These are phyloP conservation scores for Saccostrea cuccullata DNA, from an alignment of 1,140 invertebrate genomes.

Conservation along the genomic window DNA sequence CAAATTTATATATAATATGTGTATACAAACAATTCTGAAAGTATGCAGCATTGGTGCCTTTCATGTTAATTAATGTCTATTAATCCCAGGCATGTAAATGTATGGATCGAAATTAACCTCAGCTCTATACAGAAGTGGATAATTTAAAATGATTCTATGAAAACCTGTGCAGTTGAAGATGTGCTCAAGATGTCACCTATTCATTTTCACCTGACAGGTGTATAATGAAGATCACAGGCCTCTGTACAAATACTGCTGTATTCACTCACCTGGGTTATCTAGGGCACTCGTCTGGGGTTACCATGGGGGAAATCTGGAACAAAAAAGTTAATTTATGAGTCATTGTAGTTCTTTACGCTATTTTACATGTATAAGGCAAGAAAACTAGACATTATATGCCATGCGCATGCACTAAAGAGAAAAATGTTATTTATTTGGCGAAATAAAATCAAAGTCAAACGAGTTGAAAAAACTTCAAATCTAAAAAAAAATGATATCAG, in stretches of 20 bases:
- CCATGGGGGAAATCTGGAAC: not conserved
- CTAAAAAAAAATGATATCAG: no score
- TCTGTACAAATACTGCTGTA: not conserved
- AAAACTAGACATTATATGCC: no score
- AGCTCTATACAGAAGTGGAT: not conserved
- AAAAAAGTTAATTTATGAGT: not conserved
- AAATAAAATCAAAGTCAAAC: no score
- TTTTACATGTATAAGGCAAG: no score
- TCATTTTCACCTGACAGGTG: slow-evolving; percentile 31
- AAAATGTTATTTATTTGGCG: no score
- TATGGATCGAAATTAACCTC: not conserved
- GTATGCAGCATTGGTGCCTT: no score
- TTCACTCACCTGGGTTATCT: slow-evolving; percentile 27
- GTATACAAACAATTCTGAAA: no score
- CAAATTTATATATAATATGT: no score
- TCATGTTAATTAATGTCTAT: no score
- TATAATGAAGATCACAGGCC: not conserved
- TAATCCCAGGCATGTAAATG: not conserved
- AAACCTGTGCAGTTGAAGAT: not conserved
- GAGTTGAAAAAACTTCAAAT: no score
- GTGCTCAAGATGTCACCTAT: slow-evolving; percentile 1
- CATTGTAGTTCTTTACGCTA: no score
- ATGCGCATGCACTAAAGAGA: no score
- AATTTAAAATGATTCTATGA: not conserved
- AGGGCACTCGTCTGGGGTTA: not conserved